Conservation (phyloP, 1,140 invertebrate genomes). For the Reticulitermes speratus region DNA sequence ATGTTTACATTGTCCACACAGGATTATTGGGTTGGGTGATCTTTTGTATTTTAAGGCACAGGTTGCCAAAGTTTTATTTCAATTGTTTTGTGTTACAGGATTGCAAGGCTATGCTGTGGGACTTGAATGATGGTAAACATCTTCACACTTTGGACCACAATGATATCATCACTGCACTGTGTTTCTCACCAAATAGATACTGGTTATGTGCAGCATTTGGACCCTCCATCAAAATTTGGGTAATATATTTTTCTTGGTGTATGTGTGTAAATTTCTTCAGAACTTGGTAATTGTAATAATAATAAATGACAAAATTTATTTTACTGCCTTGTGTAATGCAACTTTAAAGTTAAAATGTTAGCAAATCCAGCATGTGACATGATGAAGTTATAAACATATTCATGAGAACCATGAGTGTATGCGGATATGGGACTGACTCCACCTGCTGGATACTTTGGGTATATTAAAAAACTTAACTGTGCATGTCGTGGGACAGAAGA, state of each 20-base stretch:
- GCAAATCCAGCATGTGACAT: not conserved
- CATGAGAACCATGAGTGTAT: not conserved
- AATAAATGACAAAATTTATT: too few species aligned
- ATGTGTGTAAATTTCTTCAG: not conserved
- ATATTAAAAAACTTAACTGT: too few species aligned
- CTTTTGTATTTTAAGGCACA: too few species aligned
- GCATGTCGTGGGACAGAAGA: too few species aligned
- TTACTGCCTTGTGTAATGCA: too few species aligned
- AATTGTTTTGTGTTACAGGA: slow-evolving; percentile 58
- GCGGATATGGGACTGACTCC: slow-evolving; percentile 12
- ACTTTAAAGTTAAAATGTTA: too few species aligned
- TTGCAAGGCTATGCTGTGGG: slow-evolving; percentile 99
- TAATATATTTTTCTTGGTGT: slow-evolving; percentile 41
- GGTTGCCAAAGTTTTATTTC: too few species aligned
- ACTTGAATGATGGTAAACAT: slow-evolving; percentile 99
- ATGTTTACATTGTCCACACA: too few species aligned
- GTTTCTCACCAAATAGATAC: slow-evolving; percentile 99
- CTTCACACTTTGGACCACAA: slow-evolving; percentile 98
- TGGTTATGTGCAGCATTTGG: slow-evolving; percentile 99
- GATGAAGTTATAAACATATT: not conserved
- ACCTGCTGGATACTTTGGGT: not conserved
- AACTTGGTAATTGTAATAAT: too few species aligned
- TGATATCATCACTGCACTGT: slow-evolving; percentile 96
- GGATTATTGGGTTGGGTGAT: too few species aligned
- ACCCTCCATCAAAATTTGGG: slow-evolving; percentile 98